These are phyloP conservation scores for Morpho helenor DNA, from an alignment of 2,888 invertebrate genomes.

Conservation along the genomic window DNA sequence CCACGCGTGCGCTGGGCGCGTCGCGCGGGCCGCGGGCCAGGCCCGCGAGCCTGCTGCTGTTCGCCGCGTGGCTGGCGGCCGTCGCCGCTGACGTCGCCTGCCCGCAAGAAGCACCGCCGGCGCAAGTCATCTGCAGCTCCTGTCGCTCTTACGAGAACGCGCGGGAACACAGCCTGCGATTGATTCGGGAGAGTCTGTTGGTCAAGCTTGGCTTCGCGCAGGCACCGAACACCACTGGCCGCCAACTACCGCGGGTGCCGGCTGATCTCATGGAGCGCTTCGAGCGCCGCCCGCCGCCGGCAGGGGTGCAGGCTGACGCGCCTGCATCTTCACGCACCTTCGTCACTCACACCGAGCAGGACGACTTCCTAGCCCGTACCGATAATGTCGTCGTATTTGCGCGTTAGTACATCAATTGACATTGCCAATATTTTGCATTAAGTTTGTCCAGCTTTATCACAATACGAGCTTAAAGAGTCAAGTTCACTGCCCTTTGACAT, in stretches of 20 bases:
- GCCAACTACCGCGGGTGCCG: conserved; percentile 78
- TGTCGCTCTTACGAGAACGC: conserved; percentile 79
- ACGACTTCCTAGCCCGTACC: conserved; percentile 83
- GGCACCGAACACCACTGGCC: conserved; percentile 82
- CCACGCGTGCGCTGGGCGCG: conserved; percentile 78
- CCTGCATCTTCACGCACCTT: conserved; percentile 70
- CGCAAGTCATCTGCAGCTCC: conserved; percentile 67
- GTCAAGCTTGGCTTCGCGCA: conserved; percentile 81
- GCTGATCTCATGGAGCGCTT: conserved; percentile 73
- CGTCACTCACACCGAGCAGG: conserved; percentile 79
- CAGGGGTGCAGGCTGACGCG: conserved; percentile 81
- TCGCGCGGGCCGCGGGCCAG: conserved; percentile 78
- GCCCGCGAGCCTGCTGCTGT: conserved; percentile 78
- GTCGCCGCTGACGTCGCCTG: conserved; percentile 63
- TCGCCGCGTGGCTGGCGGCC: conserved; percentile 73
- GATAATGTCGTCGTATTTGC: conserved; percentile 85
- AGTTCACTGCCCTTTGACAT: conserved; percentile 51
- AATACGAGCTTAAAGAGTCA: conserved; percentile 29
- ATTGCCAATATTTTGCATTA: conserved; percentile 20
- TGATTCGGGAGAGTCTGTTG: conserved; percentile 82
- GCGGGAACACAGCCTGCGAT: conserved; percentile 79
- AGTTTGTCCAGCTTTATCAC: conserved; percentile 20
- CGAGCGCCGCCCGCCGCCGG: conserved; percentile 73
- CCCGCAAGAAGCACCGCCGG: conserved; percentile 52
- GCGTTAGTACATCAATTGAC: conserved; percentile 69